phyloP scores from a whole-genome alignment of 2,888 invertebrate species.

The Bursaphelenchus okinawaensis region DNA sequence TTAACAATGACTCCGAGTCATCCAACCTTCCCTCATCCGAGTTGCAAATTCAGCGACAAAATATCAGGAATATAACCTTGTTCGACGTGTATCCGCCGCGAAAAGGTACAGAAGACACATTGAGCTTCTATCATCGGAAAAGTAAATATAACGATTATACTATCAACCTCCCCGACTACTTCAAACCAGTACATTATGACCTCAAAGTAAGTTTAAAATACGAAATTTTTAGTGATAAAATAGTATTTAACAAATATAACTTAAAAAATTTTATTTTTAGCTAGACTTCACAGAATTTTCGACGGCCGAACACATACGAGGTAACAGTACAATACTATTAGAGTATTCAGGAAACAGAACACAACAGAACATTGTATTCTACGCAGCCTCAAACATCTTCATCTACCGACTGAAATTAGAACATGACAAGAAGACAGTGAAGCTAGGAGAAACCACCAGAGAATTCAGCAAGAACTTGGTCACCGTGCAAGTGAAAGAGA shows the following conservation, averaged over 20 bases:
- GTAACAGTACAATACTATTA: slow-evolving; percentile 43
- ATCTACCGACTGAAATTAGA: slow-evolving; percentile 40
- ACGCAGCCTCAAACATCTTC: slow-evolving; percentile 48
- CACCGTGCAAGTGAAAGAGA: slow-evolving; percentile 32
- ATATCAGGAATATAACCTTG: neutral
- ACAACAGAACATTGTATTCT: slow-evolving; percentile 48
- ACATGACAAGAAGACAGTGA: slow-evolving; percentile 40
- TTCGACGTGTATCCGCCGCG: neutral
- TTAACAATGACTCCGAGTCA: neutral
- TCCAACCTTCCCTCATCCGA: neutral
- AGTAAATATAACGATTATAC: neutral
- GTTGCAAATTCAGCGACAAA: neutral
- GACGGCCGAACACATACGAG: slow-evolving; percentile 34
- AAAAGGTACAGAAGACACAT: neutral
- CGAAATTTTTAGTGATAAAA: too few relatives aligned
- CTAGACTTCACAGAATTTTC: slow-evolving; percentile 46
- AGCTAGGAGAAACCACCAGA: slow-evolving; percentile 19
- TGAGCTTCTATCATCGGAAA: neutral
- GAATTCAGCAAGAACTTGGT: slow-evolving; percentile 46
- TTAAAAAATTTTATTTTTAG: too few relatives aligned
- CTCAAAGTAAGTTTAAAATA: slow-evolving; percentile 34
- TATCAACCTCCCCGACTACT: slow-evolving; percentile 18
- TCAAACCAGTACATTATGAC: slow-evolving; percentile 52
- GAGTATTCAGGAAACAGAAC: slow-evolving; percentile 52
- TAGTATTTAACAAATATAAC: too few relatives aligned